Conservation (phyloP, 2,888 invertebrate species). For the Eupithecia insigniata region DNA sequence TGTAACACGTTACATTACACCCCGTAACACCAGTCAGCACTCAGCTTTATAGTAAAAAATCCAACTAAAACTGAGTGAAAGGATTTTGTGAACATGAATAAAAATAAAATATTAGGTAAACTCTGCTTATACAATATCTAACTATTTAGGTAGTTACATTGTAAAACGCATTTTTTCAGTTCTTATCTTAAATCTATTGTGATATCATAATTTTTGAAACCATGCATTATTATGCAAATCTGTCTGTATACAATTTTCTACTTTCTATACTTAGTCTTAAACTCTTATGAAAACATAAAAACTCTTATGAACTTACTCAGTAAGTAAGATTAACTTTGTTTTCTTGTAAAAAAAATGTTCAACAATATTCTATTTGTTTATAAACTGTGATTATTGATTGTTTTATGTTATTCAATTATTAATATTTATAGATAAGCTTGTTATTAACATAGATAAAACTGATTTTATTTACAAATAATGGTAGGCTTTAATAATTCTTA, state of each 20-base stretch:
- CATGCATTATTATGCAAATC: background rate
- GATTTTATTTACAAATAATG: constrained; percentile 17
- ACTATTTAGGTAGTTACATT: background rate
- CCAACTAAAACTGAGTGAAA: no score
- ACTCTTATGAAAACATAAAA: background rate
- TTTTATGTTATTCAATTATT: constrained; percentile 4
- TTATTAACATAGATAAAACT: constrained; percentile 10
- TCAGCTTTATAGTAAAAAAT: no score
- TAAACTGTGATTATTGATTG: constrained; percentile 29
- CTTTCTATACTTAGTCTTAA: background rate
- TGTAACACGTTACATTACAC: no score
- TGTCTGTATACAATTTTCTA: background rate
- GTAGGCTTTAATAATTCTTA: constrained; percentile 1
- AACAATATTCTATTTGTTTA: background rate
- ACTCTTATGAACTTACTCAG: background rate
- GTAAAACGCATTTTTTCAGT: background rate
- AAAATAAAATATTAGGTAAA: background rate
- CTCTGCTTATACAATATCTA: background rate
- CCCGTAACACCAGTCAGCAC: no score
- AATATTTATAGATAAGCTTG: constrained; percentile 9
- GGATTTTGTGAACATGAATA: no score
- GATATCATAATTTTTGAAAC: background rate
- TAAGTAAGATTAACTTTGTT: background rate
- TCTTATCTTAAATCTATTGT: background rate
- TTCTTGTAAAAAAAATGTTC: background rate